Conservation (phyloP, 2,113 vertebrate genomes). For the Oreotragus oreotragus region DNA sequence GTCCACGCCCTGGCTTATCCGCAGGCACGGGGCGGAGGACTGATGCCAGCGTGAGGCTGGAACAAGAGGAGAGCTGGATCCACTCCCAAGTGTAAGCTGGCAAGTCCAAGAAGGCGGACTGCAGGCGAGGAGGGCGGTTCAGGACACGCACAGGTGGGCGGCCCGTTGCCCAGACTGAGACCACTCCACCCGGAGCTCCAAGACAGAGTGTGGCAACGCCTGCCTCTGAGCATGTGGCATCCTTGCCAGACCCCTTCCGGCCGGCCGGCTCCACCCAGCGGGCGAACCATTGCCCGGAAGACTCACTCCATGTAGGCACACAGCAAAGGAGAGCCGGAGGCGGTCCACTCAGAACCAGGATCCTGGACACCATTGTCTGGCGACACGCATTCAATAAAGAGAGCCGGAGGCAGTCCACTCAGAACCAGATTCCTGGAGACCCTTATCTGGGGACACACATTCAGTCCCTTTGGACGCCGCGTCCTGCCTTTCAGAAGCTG, state of each 20-base stretch:
- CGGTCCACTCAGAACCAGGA: accelerated
- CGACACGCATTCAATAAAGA: accelerated
- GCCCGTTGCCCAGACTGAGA: not conserved
- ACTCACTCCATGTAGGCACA: not conserved
- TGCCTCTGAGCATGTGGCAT: not conserved
- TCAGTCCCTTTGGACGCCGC: too few species aligned
- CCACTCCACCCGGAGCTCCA: too few species aligned
- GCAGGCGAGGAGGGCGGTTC: not conserved
- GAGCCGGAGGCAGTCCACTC: accelerated
- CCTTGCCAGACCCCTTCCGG: not conserved
- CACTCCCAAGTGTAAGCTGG: accelerated
- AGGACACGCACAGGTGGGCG: not conserved
- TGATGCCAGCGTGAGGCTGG: not conserved
- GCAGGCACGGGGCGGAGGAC: accelerated
- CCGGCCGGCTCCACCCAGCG: not conserved
- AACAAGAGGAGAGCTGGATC: not conserved
- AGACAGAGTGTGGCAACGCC: not conserved
- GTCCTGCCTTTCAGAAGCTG: too few species aligned
- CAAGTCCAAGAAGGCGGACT: not conserved
- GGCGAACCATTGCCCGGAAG: not conserved
- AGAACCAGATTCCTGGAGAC: not conserved
- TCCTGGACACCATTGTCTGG: not conserved
- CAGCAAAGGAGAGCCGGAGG: accelerated
- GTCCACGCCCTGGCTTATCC: not conserved
- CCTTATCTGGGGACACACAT: accelerated